Conservation (phyloP, 1,140 invertebrate genomes). For the Tetraneura akinire region DNA sequence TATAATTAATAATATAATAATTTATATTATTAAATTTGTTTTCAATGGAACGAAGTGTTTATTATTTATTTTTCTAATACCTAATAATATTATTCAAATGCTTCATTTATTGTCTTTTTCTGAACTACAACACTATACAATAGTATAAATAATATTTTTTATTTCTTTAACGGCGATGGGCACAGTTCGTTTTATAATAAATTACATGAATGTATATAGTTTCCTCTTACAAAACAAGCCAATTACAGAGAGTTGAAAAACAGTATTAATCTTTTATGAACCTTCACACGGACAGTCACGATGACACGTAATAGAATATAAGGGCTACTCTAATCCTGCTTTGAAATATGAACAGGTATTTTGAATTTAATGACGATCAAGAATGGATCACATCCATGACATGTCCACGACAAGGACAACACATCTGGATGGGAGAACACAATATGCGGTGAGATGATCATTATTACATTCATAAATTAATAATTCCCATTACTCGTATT, state of each 20-base stretch:
- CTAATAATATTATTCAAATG: background rate
- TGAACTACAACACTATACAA: too few species aligned
- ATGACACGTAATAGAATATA: too few species aligned
- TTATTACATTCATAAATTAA: too few species aligned
- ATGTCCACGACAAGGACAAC: background rate
- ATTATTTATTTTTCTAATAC: background rate
- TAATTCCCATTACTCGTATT: too few species aligned
- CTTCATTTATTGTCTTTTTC: too few species aligned
- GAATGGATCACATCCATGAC: too few species aligned
- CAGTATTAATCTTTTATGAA: slow-evolving; percentile 9
- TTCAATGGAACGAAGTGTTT: background rate
- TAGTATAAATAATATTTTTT: background rate
- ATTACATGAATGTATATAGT: background rate
- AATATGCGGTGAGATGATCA: too few species aligned
- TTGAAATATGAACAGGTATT: slow-evolving; percentile 40
- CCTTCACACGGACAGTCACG: background rate
- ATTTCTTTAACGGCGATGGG: background rate
- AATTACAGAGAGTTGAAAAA: slow-evolving; percentile 17
- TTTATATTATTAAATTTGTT: background rate
- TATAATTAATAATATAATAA: background rate
- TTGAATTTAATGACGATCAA: slow-evolving; percentile 30
- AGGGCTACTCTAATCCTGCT: background rate
- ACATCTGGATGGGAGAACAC: too few species aligned
- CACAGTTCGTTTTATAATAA: background rate
- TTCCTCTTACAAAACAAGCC: slow-evolving; percentile 38